Conservation (phyloP, 2,797 vertebrate species). For the Anguilla pacifica region DNA sequence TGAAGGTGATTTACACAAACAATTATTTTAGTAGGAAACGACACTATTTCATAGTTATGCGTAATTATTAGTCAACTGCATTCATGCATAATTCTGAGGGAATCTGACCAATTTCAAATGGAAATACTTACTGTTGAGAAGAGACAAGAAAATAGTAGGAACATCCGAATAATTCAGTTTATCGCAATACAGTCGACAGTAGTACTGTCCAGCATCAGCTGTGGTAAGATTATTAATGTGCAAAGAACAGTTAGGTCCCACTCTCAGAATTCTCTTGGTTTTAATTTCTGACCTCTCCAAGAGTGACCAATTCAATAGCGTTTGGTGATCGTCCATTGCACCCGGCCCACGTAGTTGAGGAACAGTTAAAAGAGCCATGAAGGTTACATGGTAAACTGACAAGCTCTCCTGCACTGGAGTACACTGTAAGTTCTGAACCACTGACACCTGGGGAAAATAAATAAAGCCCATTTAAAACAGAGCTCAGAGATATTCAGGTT, state of each 20-base stretch:
- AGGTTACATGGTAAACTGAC: background rate
- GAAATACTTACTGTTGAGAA: constrained; percentile 27
- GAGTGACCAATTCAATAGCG: constrained; percentile 10
- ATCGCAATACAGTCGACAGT: background rate
- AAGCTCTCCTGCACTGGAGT: constrained; percentile 7
- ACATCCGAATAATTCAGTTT: background rate
- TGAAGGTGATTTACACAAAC: background rate
- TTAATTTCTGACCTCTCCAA: background rate
- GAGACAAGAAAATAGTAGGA: background rate
- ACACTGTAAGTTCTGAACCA: background rate
- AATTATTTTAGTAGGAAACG: background rate
- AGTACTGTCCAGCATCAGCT: constrained; percentile 6
- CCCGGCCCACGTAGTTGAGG: constrained; percentile 8
- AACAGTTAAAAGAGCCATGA: background rate
- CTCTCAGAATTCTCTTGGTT: background rate
- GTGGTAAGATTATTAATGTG: background rate
- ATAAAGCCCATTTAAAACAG: background rate
- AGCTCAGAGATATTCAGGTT: background rate
- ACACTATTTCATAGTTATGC: background rate
- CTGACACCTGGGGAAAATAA: background rate
- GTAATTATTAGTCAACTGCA: background rate
- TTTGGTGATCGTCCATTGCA: background rate
- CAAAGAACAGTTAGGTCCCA: constrained; percentile 26
- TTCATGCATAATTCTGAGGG: background rate
- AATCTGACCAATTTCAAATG: background rate